Evolutionary conservation across 2,888 invertebrate genomes (phyloP).

Genomic region (Mythimna ferrago): DNA sequence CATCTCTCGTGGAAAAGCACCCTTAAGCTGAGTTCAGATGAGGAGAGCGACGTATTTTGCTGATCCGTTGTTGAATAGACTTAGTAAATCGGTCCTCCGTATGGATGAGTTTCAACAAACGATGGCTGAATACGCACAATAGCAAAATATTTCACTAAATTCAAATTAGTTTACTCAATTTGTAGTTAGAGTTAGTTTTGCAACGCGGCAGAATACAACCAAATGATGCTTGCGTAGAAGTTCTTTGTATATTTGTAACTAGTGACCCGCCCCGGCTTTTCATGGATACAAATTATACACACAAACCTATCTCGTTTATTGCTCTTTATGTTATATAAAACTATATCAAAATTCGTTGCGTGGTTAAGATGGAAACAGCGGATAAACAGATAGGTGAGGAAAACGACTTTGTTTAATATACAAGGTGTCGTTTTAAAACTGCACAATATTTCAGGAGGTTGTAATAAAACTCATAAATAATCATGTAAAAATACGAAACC

Average conservation of each 20-base stretch:
- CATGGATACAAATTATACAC: no score
- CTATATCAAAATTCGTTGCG: no score
- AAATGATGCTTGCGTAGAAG: not conserved
- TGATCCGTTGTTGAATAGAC: constrained; percentile 23
- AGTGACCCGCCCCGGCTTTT: no score
- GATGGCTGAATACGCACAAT: constrained; percentile 2
- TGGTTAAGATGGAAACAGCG: no score
- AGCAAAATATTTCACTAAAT: constrained; percentile 9
- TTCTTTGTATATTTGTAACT: not conserved
- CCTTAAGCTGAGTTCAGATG: not conserved
- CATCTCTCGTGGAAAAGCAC: not conserved
- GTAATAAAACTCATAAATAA: no score
- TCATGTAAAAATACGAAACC: no score
- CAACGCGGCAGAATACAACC: not conserved
- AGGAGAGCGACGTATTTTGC: not conserved
- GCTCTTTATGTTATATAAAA: no score
- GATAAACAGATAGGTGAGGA: no score
- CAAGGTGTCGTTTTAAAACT: no score
- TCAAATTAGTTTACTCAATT: constrained; percentile 9
- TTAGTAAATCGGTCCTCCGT: not conserved
- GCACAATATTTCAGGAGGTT: no score
- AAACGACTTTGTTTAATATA: no score
- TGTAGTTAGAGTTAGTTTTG: constrained; percentile 15
- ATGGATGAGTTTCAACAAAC: constrained; percentile 9
- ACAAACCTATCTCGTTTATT: no score